These are phyloP conservation scores for Psettodes erumei DNA, from an alignment of 2,113 vertebrate genomes.

Conservation along the genomic window DNA sequence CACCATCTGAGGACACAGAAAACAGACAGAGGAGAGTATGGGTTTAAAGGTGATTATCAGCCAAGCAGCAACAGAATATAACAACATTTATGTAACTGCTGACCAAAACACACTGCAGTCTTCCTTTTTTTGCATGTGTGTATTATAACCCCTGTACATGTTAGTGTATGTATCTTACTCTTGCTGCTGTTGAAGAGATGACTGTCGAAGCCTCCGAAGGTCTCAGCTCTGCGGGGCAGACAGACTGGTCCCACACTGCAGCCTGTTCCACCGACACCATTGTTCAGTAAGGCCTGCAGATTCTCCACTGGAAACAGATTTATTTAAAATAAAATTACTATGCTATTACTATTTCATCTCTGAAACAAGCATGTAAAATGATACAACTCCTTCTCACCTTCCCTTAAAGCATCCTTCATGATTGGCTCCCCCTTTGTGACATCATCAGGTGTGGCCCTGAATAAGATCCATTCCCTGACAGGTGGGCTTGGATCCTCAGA, in stretches of 20 bases:
- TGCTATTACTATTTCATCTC: background rate
- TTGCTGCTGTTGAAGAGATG: conserved; percentile 92
- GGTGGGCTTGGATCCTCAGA: conserved; percentile 77
- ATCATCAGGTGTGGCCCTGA: conserved; percentile 88
- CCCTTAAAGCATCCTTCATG: conserved; percentile 88
- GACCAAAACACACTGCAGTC: background rate
- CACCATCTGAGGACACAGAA: conserved; percentile 82
- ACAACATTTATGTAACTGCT: no score
- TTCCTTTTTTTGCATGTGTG: background rate
- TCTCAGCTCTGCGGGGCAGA: conserved; percentile 92
- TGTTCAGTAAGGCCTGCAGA: conserved; percentile 86
- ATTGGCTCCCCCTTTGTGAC: conserved; percentile 89
- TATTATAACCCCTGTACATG: background rate
- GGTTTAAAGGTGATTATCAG: background rate
- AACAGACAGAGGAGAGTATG: background rate
- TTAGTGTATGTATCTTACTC: conserved; percentile 74
- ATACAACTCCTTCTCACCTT: conserved; percentile 80
- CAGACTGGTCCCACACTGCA: conserved; percentile 83
- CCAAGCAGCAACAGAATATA: background rate
- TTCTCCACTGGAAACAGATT: conserved; percentile 83
- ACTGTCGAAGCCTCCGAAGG: conserved; percentile 94
- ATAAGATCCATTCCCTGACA: conserved; percentile 80
- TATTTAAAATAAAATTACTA: conserved; percentile 2
- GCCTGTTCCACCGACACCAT: conserved; percentile 77
- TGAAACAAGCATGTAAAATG: background rate